Evolutionary conservation across 2,888 invertebrate species (phyloP), one percentile per base, ranked within the genome.

Genomic region (Volucella zonaria): DNA sequence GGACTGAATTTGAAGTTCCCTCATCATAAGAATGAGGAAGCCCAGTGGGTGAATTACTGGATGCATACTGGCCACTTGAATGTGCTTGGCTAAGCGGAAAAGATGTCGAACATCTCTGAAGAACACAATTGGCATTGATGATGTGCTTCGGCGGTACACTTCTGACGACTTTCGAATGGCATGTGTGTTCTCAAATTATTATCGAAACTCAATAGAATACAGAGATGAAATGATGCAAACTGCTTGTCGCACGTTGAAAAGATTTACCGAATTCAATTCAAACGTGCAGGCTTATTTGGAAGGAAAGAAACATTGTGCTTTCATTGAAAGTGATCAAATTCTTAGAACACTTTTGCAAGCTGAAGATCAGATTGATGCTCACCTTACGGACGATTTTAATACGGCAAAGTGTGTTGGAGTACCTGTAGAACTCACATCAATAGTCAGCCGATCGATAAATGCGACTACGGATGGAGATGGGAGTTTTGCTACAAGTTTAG

Each of bases 21-120:
- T 1, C 98, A 98, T 92, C 98, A 98, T 91, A 97, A 98, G 91
- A 98, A 98, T 92, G 98, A 98, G 92, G 97, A 98, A 89, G 96
- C 96, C 0, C 98, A 97, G 88, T 98, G 98, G 98, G 96, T 96
- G 0, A 97, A 97, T 91, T 97, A 98, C 90, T 98, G 98, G 98
- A 88, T 98, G 3, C 98, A 98, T 90, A 94, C 96, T 31, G 98
- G 97, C 0, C 96, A 97, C 89, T 92, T 98, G 23, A 94, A 94
- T 89, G 90, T 95, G 0, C 93, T 93, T 88, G 95, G 94, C 11
- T 94, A 96, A 73, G 89, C 91, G n/a, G 91, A 92, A 10, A 98
- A 98, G 93, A 98, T 98, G 98, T 98, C 98, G 0, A 98, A 98
- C n/a, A 92, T 98, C 98, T 0, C 92, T 98, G 14, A 94, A 95